Base-by-base conservation (phyloP, 2,113 vertebrate species). In the Delphinus delphis region DNA sequence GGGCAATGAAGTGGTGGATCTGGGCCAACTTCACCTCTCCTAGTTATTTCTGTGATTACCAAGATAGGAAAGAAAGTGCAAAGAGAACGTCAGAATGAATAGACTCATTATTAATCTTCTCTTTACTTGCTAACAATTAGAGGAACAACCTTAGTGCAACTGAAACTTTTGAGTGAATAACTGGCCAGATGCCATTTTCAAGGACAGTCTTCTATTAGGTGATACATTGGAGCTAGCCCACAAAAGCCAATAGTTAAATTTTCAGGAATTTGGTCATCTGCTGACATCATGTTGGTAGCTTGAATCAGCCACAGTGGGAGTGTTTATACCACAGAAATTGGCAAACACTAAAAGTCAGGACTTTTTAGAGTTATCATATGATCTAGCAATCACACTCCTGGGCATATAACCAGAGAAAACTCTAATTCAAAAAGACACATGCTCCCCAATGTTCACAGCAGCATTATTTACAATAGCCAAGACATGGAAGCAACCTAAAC, bases 51-150 rank as follows among this genome's bases (percentile, higher is more conserved):
- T 76, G 62, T 81, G 53, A 76, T 85, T 91, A 93, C 82, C 33
- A 71, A 94, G 85, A 90, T 63, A 96, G 76, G 83, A 68, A 71
- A 71, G 68, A 65, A 89, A 96, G 70, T 71, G 60, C 41, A 73
- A 90, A 92, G 63, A 63, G 58, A 84, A 90, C 67, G 81, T 95
- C 55, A 83, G 68, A 91, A 92, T 15, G 77, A 80, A n/a, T 8
- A 73, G 33, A 63, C 8, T 84, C 26, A 88, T 87, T 90, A 60
- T 73, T 93, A 74, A 47, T 18, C 55, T 33, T 81, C 2, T 88
- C 10, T 41, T 77, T 58, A 55, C 50, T 50, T 68, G n/a, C 20
- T 68, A 79, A 41, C 17, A 74, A 60, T 50, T 79, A 71, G 18
- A 73, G 53, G 15, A 92, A 68, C 6, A 85, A 74, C 15, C 31